Percentiles rank a stretch among this genome's conserved stretches.
Evolutionary conservation across 2,113 vertebrate genomes (phyloP).

Genomic region (Prunella fulvescens): DNA sequence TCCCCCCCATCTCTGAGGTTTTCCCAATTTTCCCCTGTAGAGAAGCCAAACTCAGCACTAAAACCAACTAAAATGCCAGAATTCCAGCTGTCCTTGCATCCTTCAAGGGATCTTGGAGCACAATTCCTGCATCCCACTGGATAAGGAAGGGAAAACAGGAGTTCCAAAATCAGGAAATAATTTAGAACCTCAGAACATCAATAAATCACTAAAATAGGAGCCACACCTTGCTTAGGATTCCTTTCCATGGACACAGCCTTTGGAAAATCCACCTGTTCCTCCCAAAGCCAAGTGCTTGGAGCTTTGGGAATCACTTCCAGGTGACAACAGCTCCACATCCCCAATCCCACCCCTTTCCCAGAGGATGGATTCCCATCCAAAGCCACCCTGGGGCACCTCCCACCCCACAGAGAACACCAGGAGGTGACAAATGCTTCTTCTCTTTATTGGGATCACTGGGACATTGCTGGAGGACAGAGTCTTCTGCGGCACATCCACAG

Average conservation of each 20-base stretch:
- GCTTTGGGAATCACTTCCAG: not conserved
- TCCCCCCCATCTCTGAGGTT: not conserved
- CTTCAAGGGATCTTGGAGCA: rapidly evolving
- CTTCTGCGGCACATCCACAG: not conserved
- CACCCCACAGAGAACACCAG: not conserved
- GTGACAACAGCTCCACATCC: not conserved
- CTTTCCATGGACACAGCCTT: not conserved
- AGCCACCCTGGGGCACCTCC: rapidly evolving
- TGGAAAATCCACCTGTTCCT: not conserved
- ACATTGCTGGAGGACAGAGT: not conserved
- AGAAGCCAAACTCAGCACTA: not conserved
- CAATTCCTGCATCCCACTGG: not conserved
- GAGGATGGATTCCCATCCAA: not conserved
- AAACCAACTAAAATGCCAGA: not conserved
- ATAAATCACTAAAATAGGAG: not conserved
- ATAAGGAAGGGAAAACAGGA: not conserved
- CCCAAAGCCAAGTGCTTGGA: not conserved
- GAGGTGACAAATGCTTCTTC: not conserved
- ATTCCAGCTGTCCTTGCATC: not conserved
- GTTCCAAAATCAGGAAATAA: rapidly evolving
- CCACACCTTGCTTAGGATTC: not conserved
- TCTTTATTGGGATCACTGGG: not conserved
- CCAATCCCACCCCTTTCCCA: not conserved
- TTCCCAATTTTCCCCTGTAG: not conserved
- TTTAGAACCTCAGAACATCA: not conserved